Evolutionary conservation across 2,113 vertebrate species (phyloP).

Genomic region (Heteronetta atricapilla): DNA sequence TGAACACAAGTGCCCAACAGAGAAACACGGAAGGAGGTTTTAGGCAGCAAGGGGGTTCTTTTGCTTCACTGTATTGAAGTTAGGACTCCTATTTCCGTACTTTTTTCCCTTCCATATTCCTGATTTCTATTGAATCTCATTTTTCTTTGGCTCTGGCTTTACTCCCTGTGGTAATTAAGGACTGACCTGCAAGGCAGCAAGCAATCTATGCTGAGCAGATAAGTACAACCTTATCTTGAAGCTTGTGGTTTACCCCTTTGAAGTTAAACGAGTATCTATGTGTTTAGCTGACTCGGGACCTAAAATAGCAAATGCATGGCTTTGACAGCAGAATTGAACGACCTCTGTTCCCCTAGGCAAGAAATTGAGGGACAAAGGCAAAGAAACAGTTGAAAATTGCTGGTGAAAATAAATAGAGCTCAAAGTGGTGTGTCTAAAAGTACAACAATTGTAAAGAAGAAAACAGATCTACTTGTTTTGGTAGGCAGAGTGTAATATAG

Average conservation of each 20-base stretch:
- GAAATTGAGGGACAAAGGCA: background rate
- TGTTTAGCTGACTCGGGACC: background rate
- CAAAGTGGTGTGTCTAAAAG: background rate
- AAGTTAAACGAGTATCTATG: background rate
- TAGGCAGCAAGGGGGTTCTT: background rate
- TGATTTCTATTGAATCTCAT: background rate
- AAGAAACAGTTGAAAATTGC: background rate
- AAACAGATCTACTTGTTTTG: background rate
- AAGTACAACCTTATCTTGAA: constrained; percentile 33
- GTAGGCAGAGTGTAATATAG: background rate
- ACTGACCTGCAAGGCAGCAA: constrained; percentile 3
- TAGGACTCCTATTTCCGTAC: background rate
- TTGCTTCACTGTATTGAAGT: background rate
- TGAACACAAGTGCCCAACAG: background rate
- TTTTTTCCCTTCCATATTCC: background rate
- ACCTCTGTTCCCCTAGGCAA: background rate
- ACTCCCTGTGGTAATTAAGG: background rate
- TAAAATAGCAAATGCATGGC: background rate
- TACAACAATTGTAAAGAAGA: background rate
- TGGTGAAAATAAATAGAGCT: background rate
- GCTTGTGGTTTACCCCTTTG: background rate
- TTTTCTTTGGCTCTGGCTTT: constrained; percentile 29
- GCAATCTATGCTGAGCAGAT: background rate
- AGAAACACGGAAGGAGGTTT: background rate
- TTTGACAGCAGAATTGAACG: background rate